A percentile compares a stretch with the other conserved stretches of the same genome.
Conservation (phyloP, 2,113 vertebrate species). For the Mustelus asterias region DNA sequence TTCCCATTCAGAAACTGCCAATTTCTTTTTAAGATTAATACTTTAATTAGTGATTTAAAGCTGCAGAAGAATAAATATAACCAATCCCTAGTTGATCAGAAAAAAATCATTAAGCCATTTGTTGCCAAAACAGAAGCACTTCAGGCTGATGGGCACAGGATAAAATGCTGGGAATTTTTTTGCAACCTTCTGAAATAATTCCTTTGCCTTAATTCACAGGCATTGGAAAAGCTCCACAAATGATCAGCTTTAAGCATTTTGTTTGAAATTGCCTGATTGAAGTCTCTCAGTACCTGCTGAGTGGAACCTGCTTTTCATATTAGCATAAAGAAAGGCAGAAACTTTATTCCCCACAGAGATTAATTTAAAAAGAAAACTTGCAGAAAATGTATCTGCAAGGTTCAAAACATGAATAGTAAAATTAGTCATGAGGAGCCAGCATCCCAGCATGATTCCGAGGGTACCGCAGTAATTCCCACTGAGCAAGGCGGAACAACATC, state of each 20-base stretch:
- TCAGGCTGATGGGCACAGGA: background rate
- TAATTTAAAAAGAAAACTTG: background rate
- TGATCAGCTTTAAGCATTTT: background rate
- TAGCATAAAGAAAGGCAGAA: background rate
- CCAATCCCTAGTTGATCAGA: background rate
- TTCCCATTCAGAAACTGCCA: background rate
- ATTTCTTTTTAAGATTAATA: background rate
- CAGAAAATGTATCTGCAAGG: background rate
- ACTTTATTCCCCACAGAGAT: background rate
- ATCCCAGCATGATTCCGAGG: background rate
- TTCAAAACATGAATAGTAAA: background rate
- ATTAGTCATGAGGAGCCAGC: background rate
- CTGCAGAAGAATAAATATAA: background rate
- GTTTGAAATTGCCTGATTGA: background rate
- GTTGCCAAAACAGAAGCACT: no score
- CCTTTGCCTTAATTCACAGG: background rate
- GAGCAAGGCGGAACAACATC: background rate
- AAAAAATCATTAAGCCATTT: background rate
- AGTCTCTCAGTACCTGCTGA: background rate
- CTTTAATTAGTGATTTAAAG: background rate
- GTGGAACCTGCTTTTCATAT: background rate
- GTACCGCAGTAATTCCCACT: background rate
- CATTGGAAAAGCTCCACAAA: background rate
- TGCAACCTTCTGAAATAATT: no score
- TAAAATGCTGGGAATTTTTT: background rate